phyloP scores from a whole-genome alignment of 2,113 vertebrate species.

The Phainopepla nitens region DNA sequence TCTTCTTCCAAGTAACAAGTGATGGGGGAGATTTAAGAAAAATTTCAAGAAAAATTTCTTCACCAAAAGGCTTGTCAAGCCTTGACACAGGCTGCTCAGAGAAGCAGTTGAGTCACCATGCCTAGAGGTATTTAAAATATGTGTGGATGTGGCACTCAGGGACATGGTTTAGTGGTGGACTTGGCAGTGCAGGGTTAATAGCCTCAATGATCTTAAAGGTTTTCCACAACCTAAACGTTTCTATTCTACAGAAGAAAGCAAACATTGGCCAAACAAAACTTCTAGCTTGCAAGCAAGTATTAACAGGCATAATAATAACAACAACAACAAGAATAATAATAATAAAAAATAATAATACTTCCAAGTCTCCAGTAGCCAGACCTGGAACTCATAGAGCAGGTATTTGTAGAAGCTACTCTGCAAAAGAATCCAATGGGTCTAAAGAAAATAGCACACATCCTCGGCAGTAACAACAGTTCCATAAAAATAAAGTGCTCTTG shows the following conservation, averaged over 20 bases:
- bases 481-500: conserved; percentile 1
- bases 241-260: not conserved
- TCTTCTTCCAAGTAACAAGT: not conserved
- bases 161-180: not conserved
- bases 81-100: not conserved
- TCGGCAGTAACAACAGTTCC: not conserved
- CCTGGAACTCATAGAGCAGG: not conserved
- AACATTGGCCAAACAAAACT: not conserved
- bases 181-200: not conserved
- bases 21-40: not conserved
- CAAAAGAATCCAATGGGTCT: not conserved
- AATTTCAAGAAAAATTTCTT: not conserved
- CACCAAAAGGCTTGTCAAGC: not conserved
- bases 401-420: not conserved
- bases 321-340: not conserved
- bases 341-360: not conserved
- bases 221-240: not conserved
- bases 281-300: not conserved
- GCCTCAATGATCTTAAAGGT: not conserved
- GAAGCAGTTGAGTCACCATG: not conserved
- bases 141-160: not conserved
- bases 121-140: not conserved
- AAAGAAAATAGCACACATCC: not conserved
- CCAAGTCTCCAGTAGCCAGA: not conserved
- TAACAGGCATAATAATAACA: not conserved